Base-by-base conservation (phyloP, 2,888 invertebrate species). In the Serrognathus titanus region DNA sequence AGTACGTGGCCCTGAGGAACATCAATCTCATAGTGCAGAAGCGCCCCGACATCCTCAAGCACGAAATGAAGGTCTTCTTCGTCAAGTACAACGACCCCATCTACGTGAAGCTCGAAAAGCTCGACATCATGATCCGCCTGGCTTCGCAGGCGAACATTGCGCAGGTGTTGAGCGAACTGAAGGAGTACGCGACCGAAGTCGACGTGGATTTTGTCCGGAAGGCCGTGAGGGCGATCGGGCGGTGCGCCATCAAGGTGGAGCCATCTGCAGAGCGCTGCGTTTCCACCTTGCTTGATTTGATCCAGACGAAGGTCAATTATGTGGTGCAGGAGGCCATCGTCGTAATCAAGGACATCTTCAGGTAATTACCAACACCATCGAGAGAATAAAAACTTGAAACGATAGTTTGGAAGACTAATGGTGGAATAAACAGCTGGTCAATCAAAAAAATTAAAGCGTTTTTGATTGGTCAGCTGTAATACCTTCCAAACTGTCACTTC, bases 51-150 rank as follows among this genome's bases (percentile, higher is more conserved):
- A 98, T 99, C 66, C 80, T 99, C 46, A 99, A 99, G 76, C 97
- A 98, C 71, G 99, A 99, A 80, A 98, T 99, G 98, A 99, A 99
- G 83, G 95, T 94, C 52, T 99, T 99, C 82, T 99, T 99, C 77
- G 99, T 99, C 38, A 99, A 99, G 75, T 99, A 99, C 82, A 99
- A 99, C 78, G 99, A 99, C 80, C 99, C 99, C 0, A 99, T 99
- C 75, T 99, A 99, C 78, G 99, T 99, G 43, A 99, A 99, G 76
- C 82, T 99, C 60, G 99, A 99, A 77, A 99, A 99, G 75, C 75
- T 99, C 69, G 99, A 99, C 76, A 99, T 99, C 56, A 99, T 99
- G 98, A 99, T 99, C 70, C 88, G 99, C 11, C 81, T 99, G 65
- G 98, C 99, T 11, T 96, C 95, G 45, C 97, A 98, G 77, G 90